Evolutionary conservation across 2,797 vertebrate species (phyloP), one percentile per base, ranked within the genome.

Genomic region (Mormyrus hasselquistii): DNA sequence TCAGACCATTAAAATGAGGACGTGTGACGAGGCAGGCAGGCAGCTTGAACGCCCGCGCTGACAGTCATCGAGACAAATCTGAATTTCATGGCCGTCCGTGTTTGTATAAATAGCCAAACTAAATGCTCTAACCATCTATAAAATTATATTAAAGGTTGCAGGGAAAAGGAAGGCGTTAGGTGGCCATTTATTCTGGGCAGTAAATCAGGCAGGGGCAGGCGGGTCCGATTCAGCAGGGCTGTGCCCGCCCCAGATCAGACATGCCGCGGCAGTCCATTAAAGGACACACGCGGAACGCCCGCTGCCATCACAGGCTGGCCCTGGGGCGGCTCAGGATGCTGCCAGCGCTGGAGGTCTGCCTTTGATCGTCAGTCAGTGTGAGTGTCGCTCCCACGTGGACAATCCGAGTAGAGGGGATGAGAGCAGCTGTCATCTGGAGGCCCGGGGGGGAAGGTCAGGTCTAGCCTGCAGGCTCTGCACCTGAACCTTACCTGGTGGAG

Each of bases 21-120:
- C 92, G 93, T 95, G 96, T 95, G 95, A 94, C 90, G n/a, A 90
- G 91, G 91, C 92, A 90, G 92, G 91, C 92, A 90, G 88, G 92
- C 92, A 90, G 92, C 90, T 85, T 89, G 93, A 7, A 79, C 91
- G 89, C 90, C 88, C 8, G 92, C 88, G 92, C 92, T 94, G 95
- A 95, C 95, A 95, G 93, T 94, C 94, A 94, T 96, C 96, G 95
- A 95, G 94, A 96, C 95, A 95, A 96, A 97, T 97, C 94, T 96
- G 95, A 96, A 96, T 96, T 97, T 96, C 95, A 96, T 95, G 93
- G 94, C 93, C 94, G 95, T 94, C 96, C 96, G 95, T 94, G 95
- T 93, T 96, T 96, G 95, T 96, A 96, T 96, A 96, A 96, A 96
- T 96, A 97, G 95, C 95, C 93, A 95, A 96, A 96, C 94, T 94